Evolutionary conservation across 2,113 vertebrate genomes (phyloP).

Genomic region (Sula dactylatra): DNA sequence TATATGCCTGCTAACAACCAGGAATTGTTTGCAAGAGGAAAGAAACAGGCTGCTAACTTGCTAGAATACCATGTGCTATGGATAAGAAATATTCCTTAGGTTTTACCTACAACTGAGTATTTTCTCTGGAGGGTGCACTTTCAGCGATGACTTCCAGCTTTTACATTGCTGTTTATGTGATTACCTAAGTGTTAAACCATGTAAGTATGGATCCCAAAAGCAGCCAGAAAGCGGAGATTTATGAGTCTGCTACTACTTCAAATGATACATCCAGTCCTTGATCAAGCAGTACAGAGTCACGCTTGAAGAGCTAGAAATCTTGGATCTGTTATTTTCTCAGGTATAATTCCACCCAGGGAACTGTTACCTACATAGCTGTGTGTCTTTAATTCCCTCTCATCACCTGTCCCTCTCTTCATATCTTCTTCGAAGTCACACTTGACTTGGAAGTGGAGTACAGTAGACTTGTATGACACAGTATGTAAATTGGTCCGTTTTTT

Average conservation of each 20-base stretch:
- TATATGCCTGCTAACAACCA: not conserved
- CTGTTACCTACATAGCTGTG: not conserved
- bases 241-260: not conserved
- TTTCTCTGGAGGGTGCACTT: not conserved
- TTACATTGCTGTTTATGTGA: not conserved
- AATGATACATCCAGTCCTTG: not conserved
- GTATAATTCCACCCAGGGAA: not conserved
- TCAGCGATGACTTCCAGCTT: not conserved
- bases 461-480: not conserved
- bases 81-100: not conserved
- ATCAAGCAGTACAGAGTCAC: not conserved
- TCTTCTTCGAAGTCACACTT: not conserved
- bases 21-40: not conserved
- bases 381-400: not conserved
- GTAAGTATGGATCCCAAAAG: not conserved
- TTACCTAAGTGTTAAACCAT: not conserved
- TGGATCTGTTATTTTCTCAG: not conserved
- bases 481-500: not conserved
- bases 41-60: not conserved
- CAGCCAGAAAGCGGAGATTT: not conserved
- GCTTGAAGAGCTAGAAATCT: not conserved
- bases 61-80: accelerated
- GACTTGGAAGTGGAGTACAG: not conserved
- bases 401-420: not conserved
- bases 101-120: not conserved